Evolutionary conservation across 2,113 vertebrate species (phyloP), one percentile per base, ranked within the genome.

Genomic region (Boulengerochromis microlepis): DNA sequence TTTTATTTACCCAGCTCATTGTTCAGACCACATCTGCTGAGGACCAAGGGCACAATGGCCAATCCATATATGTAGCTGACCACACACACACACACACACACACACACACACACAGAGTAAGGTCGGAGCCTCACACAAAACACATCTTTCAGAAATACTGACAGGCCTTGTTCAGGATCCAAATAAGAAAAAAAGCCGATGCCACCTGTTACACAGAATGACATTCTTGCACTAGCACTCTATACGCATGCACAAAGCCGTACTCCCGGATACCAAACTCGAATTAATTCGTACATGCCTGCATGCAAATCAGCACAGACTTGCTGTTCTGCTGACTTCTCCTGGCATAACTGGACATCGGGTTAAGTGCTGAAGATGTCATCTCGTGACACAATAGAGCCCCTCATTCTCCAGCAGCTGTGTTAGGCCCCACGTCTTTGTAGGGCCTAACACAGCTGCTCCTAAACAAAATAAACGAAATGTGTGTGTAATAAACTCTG

Each of bases 1-100:
- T 96, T 95, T 96, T 97, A 97, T 97, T 97, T 96, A 97, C 94
- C 95, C 2, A 95, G 92, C 78, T 95, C 95, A 97, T 97, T 97
- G 97, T 98, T 97, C 94, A 93, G 94, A 90, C 92, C 94, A 96
- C 96, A 97, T 96, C 97, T 96, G 97, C 94, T 96, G 91, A 96
- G 96, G 96, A 92, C 91, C 94, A 94, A 93, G 78, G 94, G 87
- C 91, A 97, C 96, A 97, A 97, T 96, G 90, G 94, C 78, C 87
- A 82, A 84, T 90, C 84, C 95, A 90, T 90, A 92, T 83, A 91
- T 91, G 93, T 84, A 90, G 86, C 81, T 89, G 92, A 92, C 95
- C 94, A 89, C 94, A 93, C 94, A 85, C 88, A 84, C 80, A 87
- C 82, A 69, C 78, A 89, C 84, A 81, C 84, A 80, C 52, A 2